Conservation (phyloP, 2,113 vertebrate species). For the Ornithorhynchus anatinus region DNA sequence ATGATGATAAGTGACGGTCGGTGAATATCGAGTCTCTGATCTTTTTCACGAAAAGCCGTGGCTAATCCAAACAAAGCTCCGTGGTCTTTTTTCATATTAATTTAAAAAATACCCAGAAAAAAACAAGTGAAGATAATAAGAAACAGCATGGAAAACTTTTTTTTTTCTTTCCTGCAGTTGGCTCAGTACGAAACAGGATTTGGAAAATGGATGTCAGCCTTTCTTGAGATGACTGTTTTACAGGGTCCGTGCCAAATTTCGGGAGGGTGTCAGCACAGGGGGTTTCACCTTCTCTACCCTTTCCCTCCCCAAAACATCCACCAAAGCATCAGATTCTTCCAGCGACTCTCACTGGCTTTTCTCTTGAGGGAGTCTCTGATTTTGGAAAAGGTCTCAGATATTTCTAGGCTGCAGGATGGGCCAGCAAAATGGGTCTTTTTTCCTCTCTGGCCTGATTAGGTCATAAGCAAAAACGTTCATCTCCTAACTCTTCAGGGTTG, state of each 20-base stretch:
- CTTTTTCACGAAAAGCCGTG: constrained; percentile 33
- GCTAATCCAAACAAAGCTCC: constrained; percentile 15
- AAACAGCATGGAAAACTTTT: too few relatives aligned
- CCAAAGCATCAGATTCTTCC: neutral
- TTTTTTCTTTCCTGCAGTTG: neutral
- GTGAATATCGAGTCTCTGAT: constrained; percentile 8
- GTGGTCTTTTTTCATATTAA: neutral
- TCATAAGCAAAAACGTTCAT: neutral
- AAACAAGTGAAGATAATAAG: neutral
- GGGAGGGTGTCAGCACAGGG: neutral
- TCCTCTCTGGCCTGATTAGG: constrained; percentile 4
- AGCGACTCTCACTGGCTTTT: neutral
- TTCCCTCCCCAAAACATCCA: too few relatives aligned
- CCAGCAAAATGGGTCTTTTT: neutral
- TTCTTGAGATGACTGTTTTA: neutral
- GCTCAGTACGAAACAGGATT: neutral
- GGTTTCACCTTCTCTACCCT: neutral
- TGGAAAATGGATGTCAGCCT: neutral
- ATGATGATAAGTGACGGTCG: constrained; percentile 9
- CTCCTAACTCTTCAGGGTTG: constrained; percentile 13
- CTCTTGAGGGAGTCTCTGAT: constrained; percentile 11
- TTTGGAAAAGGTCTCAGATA: constrained; percentile 4
- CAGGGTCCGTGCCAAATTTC: neutral
- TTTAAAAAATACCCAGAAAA: too few relatives aligned
- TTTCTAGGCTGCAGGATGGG: neutral